Percentiles rank a stretch among this genome's conserved stretches.
These are phyloP conservation scores for Ptychoptera albimana DNA, from an alignment of 2,888 invertebrate genomes.

Conservation along the genomic window DNA sequence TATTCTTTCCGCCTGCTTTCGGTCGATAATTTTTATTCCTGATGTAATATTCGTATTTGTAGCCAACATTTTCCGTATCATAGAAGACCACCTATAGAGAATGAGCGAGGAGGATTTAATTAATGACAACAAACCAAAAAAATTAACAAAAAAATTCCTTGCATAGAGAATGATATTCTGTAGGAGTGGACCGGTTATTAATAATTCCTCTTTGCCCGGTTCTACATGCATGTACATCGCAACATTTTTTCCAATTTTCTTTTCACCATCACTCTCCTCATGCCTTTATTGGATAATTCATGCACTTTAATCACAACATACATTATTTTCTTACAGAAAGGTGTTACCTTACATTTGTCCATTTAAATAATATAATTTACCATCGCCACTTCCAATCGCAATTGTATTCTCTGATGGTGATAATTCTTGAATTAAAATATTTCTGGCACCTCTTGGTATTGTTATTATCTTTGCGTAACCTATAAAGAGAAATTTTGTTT, in stretches of 20 bases:
- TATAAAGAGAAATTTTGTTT: background rate
- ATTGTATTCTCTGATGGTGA: conserved; percentile 38
- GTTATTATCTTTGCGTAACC: conserved; percentile 31
- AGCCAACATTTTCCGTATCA: conserved; percentile 6
- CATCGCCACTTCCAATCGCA: conserved; percentile 35
- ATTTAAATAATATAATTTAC: conserved; percentile 39
- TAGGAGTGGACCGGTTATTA: conserved; percentile 43
- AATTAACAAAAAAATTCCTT: background rate
- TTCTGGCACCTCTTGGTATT: conserved; percentile 42
- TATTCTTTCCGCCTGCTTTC: background rate
- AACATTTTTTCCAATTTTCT: conserved; percentile 31
- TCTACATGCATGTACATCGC: conserved; percentile 35
- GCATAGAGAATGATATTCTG: conserved; percentile 38
- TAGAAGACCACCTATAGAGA: conserved; percentile 9
- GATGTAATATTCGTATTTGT: conserved; percentile 7
- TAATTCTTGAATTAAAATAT: conserved; percentile 41
- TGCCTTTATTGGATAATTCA: conserved; percentile 13
- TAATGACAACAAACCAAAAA: background rate
- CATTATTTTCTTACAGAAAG: background rate
- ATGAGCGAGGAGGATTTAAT: conserved; percentile 5
- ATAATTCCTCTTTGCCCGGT: conserved; percentile 36
- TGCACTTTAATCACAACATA: conserved; percentile 2
- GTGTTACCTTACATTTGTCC: conserved; percentile 38
- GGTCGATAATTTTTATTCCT: conserved; percentile 7
- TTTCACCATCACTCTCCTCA: conserved; percentile 28